Base-by-base conservation (phyloP, 2,797 vertebrate genomes). In the Oreonectes daqikongensis region DNA sequence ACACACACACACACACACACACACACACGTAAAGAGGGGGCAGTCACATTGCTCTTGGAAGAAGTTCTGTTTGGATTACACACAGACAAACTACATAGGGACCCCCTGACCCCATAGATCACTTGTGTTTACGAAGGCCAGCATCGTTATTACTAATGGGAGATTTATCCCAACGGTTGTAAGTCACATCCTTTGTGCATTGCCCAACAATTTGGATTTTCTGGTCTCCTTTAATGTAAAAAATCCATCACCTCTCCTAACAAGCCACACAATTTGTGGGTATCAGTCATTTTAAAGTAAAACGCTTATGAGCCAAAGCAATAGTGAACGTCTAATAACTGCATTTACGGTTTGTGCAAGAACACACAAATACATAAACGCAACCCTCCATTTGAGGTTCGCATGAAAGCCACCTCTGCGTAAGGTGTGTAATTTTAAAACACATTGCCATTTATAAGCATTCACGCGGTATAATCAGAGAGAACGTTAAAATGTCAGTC, bases 1-100 rank as follows among this genome's bases (percentile, higher is more conserved):
- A 67, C 55, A 72, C 44, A 64, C 38, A 57, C 30, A 1, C 64
- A 60, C 35, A 67, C 55, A 72, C 44, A 67, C 55, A 72, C 44
- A 64, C 38, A 57, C 30, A 1, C 64, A 60, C 35, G 35, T 35
- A 78, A 40, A 80, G n/a, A n/a, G 4, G 18, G 53, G 22, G 44
- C 32, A 70, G 63, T 61, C 18, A 70, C 35, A 53, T 24, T 5
- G 8, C 48, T 64, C 32, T 35, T 64, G 20, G 1, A 50, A 46
- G 15, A 60, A 30, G 22, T 48, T 28, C n/a, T 69, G 18, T 20
- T 42, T 22, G 20, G 10, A 80, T 72, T 35, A 75, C 5, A 26
- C 22, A 46, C 11, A 42, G 64, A 26, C 52, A 68, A 60, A 76
- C 63, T 73, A 28, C 52, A 78, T 22, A 69, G 65, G 60, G 48